Conservation (phyloP, 2,797 vertebrate genomes). For the Pangasius sanitwongsei region DNA sequence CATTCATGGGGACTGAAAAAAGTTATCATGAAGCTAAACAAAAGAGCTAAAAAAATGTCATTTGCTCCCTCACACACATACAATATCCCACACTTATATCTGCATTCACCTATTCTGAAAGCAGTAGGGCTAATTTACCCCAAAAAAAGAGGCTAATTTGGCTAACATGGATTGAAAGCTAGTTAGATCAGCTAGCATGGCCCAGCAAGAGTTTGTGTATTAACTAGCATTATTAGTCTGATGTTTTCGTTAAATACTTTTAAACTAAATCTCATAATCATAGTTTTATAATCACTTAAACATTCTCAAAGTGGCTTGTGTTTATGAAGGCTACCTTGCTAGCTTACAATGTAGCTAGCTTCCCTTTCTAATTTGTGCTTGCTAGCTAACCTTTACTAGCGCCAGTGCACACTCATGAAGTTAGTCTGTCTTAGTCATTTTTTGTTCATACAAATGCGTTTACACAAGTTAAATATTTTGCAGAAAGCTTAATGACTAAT, state of each 20-base stretch:
- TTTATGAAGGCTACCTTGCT: neutral
- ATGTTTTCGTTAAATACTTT: neutral
- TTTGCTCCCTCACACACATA: neutral
- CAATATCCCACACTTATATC: neutral
- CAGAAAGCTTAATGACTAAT: neutral
- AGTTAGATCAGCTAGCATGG: neutral
- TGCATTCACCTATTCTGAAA: neutral
- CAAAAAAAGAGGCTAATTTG: neutral
- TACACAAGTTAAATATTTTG: constrained; percentile 2
- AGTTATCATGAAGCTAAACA: neutral
- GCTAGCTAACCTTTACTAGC: constrained; percentile 7
- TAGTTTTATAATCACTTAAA: neutral
- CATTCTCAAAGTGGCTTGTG: neutral
- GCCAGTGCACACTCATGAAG: neutral
- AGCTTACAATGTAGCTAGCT: neutral
- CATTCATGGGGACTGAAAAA: neutral
- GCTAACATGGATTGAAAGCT: neutral
- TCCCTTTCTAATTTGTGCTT: neutral
- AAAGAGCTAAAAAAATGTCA: neutral
- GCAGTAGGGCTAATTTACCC: neutral
- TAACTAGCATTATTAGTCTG: neutral
- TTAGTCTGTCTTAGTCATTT: neutral
- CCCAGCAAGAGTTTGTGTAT: neutral
- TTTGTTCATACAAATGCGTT: neutral
- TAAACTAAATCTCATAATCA: neutral